These are phyloP conservation scores for Eueremaeus valkanovi DNA, from an alignment of 2,888 invertebrate genomes.

Conservation along the genomic window DNA sequence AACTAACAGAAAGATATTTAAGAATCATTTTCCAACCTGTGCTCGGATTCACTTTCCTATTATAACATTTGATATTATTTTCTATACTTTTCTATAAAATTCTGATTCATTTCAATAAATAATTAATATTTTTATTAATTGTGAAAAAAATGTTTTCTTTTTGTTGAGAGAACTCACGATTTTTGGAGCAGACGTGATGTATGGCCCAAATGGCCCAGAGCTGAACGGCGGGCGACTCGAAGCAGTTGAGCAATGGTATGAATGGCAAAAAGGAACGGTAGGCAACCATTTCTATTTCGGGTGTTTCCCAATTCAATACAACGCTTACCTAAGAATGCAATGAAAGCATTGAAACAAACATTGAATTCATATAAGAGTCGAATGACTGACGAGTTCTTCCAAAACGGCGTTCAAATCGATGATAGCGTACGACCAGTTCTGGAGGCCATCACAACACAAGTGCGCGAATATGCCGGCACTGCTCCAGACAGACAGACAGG, in stretches of 20 bases:
- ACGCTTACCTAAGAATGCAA: conserved; percentile 54
- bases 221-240: conserved; percentile 63
- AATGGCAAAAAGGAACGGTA: conserved; percentile 69
- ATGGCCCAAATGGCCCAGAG: conserved; percentile 76
- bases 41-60: no score
- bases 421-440: conserved; percentile 55
- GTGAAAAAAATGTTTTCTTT: no score
- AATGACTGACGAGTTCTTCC: conserved; percentile 56
- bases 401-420: conserved; percentile 53
- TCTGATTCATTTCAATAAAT: no score
- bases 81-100: no score
- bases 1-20: no score
- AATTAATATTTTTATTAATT: no score
- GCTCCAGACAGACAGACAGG: no score
- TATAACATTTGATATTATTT: no score
- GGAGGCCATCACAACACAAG: conserved; percentile 60
- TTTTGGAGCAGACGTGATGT: conserved; percentile 70
- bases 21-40: no score
- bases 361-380: neutral
- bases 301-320: conserved; percentile 64
- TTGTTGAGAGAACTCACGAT: no score
- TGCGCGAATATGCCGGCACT: conserved; percentile 70
- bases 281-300: conserved; percentile 70
- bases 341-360: conserved; percentile 1
- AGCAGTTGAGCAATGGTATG: conserved; percentile 61